A percentile compares a stretch with the other conserved stretches of the same genome.
Conservation (phyloP, 2,797 vertebrate genomes). For the Coccyzus lansbergi region DNA sequence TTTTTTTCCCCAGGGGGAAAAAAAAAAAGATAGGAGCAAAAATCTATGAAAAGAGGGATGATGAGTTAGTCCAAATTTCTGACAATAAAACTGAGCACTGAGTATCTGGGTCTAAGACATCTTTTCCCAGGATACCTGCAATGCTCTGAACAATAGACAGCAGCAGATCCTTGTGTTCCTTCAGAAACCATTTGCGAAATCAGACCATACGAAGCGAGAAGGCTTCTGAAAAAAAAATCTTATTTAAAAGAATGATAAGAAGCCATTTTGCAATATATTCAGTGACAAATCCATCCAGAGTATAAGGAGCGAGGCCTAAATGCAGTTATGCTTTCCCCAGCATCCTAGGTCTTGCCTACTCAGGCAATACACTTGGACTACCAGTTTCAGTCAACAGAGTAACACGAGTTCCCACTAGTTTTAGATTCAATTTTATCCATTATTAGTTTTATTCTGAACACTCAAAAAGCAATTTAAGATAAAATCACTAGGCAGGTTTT, state of each 20-base stretch:
- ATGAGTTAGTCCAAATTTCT: not conserved
- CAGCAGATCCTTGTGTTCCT: constrained; percentile 22
- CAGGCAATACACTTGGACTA: not conserved
- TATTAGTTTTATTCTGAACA: not conserved
- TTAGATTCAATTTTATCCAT: not conserved
- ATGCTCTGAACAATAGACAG: constrained; percentile 3
- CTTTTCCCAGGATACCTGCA: not conserved
- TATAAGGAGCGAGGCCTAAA: not conserved
- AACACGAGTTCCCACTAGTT: not conserved
- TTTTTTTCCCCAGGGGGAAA: not conserved
- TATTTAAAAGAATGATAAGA: not conserved
- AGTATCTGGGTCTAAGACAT: not conserved
- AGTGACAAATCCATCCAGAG: not conserved
- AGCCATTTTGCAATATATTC: not conserved
- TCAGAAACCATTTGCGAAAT: constrained; percentile 28
- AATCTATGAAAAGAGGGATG: not conserved
- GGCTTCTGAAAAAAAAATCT: constrained; percentile 10
- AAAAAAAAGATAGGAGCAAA: constrained; percentile 1
- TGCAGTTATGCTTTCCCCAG: not conserved
- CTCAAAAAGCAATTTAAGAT: not conserved
- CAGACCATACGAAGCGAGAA: constrained; percentile 19
- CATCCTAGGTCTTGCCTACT: not conserved
- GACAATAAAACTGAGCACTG: constrained; percentile 9
- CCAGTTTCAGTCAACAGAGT: not conserved
- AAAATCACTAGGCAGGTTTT: not conserved